Base-by-base conservation (phyloP, 1,140 invertebrate genomes). In the Steinernema feltiae region DNA sequence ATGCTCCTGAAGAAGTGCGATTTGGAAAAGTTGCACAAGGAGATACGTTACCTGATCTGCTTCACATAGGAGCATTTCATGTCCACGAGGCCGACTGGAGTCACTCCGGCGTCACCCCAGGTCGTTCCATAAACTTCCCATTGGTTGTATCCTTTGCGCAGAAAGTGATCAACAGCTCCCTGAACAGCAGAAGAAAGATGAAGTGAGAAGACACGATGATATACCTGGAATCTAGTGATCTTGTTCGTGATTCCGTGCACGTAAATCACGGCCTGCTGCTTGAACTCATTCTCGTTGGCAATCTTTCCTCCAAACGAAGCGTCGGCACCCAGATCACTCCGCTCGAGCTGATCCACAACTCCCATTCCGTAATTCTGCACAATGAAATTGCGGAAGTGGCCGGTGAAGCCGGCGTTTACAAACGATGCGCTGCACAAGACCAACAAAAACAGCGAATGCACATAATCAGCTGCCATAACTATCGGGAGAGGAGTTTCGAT, bases 51-150 rank as follows among this genome's bases (percentile, higher is more conserved):
- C 85, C 74, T 80, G 69, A 80, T 73, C 41, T 80, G 79, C 78
- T 85, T 85, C 1, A 84, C 73, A 75, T 86, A 86, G 73, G 77
- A 76, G 70, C 84, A 85, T 30, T 85, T 78, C 84, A 85, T 86
- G 32, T 84, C 80, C 1, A 85, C 85, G 3, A 85, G 74, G 1
- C 83, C 69, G 41, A 86, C 79, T 41, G 82, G 83, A 32, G 85
- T 85, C 30, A 75, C 70, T n/a, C 84, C 84, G 18, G 73, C 82
- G 72, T 85, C 84, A 31, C 84, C 84, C 76, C 84, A 85, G 0
- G 84, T 85, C 3, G 84, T 85, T 24, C 79, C 84, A 74, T 86
- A 85, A 24, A 85, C 78, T 72, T 86, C 83, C 31, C 74, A 70
- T 15, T 81, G 76, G 27, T 41, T 48, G 71, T 85, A 85, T n/a